Evolutionary conservation across 2,888 invertebrate species (phyloP).

Genomic region (Lissonota sp.): DNA sequence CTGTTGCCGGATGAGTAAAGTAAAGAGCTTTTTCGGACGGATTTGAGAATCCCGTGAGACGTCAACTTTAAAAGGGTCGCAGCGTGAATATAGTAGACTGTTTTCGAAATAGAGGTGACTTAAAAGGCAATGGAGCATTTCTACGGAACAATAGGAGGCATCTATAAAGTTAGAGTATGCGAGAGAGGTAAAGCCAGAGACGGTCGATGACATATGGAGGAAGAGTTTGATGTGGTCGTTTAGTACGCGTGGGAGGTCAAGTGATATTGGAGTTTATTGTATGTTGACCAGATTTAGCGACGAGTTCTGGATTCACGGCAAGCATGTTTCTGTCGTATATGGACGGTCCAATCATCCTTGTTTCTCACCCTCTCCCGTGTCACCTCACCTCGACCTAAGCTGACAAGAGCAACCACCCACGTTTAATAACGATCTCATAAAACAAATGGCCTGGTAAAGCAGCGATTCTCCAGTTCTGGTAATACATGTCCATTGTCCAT

Average conservation of each 20-base stretch:
- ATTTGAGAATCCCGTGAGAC: slow-evolving; percentile 7
- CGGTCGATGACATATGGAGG: neutral
- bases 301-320: neutral
- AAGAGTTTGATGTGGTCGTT: neutral
- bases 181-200: neutral
- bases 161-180: neutral
- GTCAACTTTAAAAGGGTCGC: neutral
- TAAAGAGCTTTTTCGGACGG: slow-evolving; percentile 1
- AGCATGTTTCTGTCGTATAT: neutral
- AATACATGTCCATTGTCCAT: slow-evolving; percentile 4
- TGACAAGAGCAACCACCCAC: slow-evolving; percentile 7
- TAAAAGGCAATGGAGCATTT: neutral
- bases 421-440: slow-evolving; percentile 58
- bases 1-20: slow-evolving; percentile 1
- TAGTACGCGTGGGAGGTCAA: slow-evolving; percentile 36
- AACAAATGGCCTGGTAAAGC: slow-evolving; percentile 40
- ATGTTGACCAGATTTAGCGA: slow-evolving; percentile 52
- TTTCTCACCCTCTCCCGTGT: neutral
- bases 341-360: neutral
- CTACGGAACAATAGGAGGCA: neutral
- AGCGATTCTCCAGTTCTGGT: slow-evolving; percentile 2
- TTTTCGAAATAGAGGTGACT: neutral
- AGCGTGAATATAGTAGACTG: slow-evolving; percentile 1
- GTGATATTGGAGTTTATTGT: slow-evolving; percentile 62
- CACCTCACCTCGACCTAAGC: neutral